Conservation (phyloP, 1,140 invertebrate genomes). For the Cecropterus lyciades region DNA sequence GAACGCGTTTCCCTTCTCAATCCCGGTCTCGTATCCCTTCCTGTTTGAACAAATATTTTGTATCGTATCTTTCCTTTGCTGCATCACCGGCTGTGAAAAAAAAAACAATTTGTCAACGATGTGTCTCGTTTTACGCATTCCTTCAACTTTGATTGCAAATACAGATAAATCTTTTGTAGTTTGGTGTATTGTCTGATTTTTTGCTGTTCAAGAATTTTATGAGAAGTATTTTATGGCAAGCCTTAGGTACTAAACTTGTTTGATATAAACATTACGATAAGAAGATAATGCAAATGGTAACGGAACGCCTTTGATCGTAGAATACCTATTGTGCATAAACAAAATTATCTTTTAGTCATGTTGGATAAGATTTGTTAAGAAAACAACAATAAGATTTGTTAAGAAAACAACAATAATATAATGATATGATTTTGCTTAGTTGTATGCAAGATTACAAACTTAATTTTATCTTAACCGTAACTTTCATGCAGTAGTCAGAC, state of each 20-base stretch:
- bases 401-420: too few species aligned
- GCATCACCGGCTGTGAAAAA: conserved; percentile 20
- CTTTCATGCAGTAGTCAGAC: too few species aligned
- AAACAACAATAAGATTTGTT: too few species aligned
- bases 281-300: conserved; percentile 15
- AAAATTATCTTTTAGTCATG: background rate
- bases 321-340: background rate
- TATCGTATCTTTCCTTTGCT: conserved; percentile 37
- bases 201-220: conserved; percentile 5
- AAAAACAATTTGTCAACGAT: conserved; percentile 34
- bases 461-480: too few species aligned
- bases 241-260: conserved; percentile 2
- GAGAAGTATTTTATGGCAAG: conserved; percentile 20
- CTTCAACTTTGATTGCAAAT: conserved; percentile 22
- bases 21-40: conserved; percentile 46
- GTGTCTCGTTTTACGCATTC: conserved; percentile 36
- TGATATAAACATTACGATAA: conserved; percentile 8
- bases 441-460: too few species aligned
- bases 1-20: conserved; percentile 50
- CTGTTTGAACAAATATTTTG: conserved; percentile 66
- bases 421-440: too few species aligned
- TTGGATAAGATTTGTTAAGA: background rate
- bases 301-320: conserved; percentile 9
- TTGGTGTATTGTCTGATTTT: conserved; percentile 14
- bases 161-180: conserved; percentile 27